Conservation (phyloP, 2,113 vertebrate genomes). For the Gnathonemus longibarbis region DNA sequence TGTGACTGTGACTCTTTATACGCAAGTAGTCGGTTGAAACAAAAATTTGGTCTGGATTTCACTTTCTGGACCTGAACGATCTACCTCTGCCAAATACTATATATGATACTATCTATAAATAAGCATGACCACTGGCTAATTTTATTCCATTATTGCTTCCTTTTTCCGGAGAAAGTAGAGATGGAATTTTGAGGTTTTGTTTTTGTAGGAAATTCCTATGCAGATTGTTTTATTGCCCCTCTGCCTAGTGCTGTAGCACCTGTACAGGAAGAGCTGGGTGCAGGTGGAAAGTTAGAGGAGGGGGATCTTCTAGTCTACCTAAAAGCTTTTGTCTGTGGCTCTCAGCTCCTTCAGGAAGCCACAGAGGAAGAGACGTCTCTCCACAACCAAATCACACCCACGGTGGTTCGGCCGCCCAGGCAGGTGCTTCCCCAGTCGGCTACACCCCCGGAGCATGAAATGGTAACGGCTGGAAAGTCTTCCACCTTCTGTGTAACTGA, state of each 20-base stretch:
- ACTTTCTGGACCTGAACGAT: neutral
- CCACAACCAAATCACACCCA: slow-evolving; percentile 74
- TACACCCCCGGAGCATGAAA: slow-evolving; percentile 54
- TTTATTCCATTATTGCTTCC: neutral
- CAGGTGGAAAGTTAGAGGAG: neutral
- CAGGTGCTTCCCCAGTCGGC: slow-evolving; percentile 56
- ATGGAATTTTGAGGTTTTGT: neutral
- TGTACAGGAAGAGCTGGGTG: neutral
- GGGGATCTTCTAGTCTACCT: neutral
- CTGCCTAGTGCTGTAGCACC: neutral
- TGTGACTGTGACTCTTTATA: neutral
- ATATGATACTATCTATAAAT: neutral
- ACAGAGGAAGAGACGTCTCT: slow-evolving; percentile 77
- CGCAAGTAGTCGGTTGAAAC: neutral
- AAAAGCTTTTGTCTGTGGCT: neutral
- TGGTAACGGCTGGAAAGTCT: slow-evolving; percentile 47
- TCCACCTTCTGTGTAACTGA: neutral
- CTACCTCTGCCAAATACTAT: neutral
- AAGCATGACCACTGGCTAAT: neutral
- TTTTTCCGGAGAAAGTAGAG: neutral
- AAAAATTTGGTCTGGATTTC: neutral
- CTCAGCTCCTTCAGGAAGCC: slow-evolving; percentile 72
- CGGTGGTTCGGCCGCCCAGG: slow-evolving; percentile 71
- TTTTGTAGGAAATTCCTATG: neutral
- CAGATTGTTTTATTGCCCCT: neutral